Evolutionary conservation across 2,888 invertebrate species (phyloP), one percentile per base, ranked within the genome.

Genomic region (Podabrus alpinus): DNA sequence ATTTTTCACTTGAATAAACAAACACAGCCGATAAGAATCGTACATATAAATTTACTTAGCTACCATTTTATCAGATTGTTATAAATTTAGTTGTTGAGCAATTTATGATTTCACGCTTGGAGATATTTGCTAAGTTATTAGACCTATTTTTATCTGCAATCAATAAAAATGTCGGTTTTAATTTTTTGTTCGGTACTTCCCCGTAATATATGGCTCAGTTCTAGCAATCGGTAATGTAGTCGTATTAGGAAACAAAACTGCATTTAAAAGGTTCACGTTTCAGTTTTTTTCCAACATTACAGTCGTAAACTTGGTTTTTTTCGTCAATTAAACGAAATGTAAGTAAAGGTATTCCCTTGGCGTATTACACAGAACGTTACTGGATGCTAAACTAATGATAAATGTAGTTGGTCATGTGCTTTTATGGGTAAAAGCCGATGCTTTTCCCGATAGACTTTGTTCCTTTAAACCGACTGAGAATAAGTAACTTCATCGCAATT

Each of bases 371-470:
- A 78, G 81, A 81, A 82, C 82, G 79, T 81, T 82, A 82, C 83
- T 76, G 81, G 81, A 79, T 79, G 74, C 73, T 74, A 75, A 69
- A 73, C 70, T 75, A 76, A 80, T 82, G 81, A 81, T 81, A 79
- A 80, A 82, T 81, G 78, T 78, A 75, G 77, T 80, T 81, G 79
- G 82, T 81, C 82, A 81, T 83, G 82, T 72, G 80, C 83, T 82
- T 84, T 82, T 82, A 84, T 80, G 83, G 83, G 79, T 79, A 79
- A 72, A 75, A 69, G 69, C 25, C 72, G 72, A 75, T 75, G 72
- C 72, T 72, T 75, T 75, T 69, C 75, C 68, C 74, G 71, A 74
- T 71, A 74, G 74, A 71, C 71, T 74, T 74, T 68, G 71, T 74
- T 68, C 60, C 62, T 74, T 19, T 68, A 71, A 64, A 71, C 71